A percentile compares a stretch with the other conserved stretches of the same genome.
These are phyloP conservation scores for Platycercus adscitus DNA, from an alignment of 2,113 vertebrate species.

Conservation along the genomic window DNA sequence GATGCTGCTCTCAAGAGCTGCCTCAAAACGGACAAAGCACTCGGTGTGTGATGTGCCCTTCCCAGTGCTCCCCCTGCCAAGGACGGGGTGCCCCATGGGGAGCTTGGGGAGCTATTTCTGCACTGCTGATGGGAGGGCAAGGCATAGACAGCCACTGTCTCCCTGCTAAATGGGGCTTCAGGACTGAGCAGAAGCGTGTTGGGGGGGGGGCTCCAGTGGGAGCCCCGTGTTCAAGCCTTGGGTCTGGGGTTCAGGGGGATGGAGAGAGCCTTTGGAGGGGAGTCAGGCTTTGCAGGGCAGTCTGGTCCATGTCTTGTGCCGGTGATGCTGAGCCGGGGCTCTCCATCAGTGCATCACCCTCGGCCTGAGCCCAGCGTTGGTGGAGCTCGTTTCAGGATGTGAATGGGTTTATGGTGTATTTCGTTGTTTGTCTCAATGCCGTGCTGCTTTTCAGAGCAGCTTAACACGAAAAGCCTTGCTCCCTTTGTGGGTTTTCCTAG, in stretches of 20 bases:
- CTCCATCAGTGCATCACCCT: fast-evolving
- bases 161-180: neutral
- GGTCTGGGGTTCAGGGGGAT: neutral
- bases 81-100: neutral
- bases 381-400: neutral
- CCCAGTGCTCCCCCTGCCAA: neutral
- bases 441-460: conserved; percentile 19
- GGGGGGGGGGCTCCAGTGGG: neutral
- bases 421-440: conserved; percentile 18
- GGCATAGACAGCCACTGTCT: fast-evolving
- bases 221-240: fast-evolving
- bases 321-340: neutral
- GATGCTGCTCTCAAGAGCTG: neutral
- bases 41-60: neutral
- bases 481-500: neutral
- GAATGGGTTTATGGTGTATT: neutral
- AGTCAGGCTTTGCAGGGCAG: neutral
- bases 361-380: fast-evolving
- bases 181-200: neutral
- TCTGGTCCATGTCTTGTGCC: fast-evolving
- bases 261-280: neutral
- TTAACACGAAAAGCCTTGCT: conserved; percentile 38
- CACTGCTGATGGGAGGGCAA: neutral
- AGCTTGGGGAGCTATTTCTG: neutral
- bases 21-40: neutral